These are phyloP conservation scores for Podarcis raffonei DNA, from an alignment of 2,113 vertebrate species.

Conservation along the genomic window DNA sequence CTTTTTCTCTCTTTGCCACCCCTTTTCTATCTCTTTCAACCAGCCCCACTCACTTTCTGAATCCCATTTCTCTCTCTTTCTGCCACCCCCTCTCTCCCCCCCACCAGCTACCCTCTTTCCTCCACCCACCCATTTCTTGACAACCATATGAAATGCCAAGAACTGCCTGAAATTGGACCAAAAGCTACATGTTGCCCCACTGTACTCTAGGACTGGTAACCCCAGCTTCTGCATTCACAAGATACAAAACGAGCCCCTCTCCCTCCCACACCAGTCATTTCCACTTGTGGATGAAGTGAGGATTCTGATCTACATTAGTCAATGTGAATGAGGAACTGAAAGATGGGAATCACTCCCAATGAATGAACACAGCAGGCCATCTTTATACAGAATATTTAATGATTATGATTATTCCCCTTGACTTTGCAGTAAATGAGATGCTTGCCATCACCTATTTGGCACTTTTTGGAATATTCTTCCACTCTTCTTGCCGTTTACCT, in stretches of 20 bases:
- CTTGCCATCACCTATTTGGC: background rate
- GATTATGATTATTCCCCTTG: conserved; percentile 31
- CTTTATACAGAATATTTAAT: background rate
- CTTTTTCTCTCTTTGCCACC: background rate
- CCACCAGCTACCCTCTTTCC: background rate
- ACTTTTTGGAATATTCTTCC: background rate
- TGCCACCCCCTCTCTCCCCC: background rate
- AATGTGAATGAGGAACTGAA: background rate
- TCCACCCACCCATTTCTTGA: too few species aligned
- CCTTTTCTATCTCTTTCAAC: background rate
- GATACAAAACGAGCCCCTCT: too few species aligned
- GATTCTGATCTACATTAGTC: background rate
- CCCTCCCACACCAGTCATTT: background rate
- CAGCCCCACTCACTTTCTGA: too few species aligned
- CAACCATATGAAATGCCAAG: too few species aligned
- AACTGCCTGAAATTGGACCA: too few species aligned
- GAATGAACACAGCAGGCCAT: background rate
- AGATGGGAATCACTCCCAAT: background rate
- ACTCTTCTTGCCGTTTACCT: background rate
- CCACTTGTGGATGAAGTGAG: background rate
- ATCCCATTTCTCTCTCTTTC: background rate
- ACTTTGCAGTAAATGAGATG: conserved; percentile 1
- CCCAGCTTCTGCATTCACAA: background rate
- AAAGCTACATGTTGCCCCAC: too few species aligned
- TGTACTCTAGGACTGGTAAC: too few species aligned